phyloP scores from a whole-genome alignment of 2,113 vertebrate genomes.

The Sterrhoptilus dennistouni region DNA sequence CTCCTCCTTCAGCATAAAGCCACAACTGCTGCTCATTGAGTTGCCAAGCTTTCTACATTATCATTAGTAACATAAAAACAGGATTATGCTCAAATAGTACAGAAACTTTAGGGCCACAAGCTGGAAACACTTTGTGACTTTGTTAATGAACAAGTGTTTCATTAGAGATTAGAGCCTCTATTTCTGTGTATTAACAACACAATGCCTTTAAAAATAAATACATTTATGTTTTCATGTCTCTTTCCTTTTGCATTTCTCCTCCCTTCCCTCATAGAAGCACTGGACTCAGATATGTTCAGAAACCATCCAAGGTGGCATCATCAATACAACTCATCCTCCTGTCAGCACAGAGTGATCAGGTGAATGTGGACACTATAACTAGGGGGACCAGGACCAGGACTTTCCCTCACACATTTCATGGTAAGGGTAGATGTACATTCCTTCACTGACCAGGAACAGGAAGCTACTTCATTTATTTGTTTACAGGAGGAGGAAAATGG shows the following conservation, averaged over 20 bases:
- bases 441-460: neutral
- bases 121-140: neutral
- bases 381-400: neutral
- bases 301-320: neutral
- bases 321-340: neutral
- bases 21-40: neutral
- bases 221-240: neutral
- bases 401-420: neutral
- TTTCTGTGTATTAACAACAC: neutral
- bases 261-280: neutral
- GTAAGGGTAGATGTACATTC: neutral
- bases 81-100: neutral
- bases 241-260: neutral
- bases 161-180: neutral
- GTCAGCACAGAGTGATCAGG: neutral
- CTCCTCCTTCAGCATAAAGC: constrained; percentile 2
- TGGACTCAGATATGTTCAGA: neutral
- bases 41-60: constrained; percentile 1
- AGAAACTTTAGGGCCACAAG: neutral
- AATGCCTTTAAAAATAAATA: neutral
- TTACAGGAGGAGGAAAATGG: neutral
- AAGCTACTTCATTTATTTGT: neutral
- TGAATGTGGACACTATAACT: fast-evolving
- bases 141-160: neutral
- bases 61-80: neutral